Base-by-base conservation (phyloP, 2,113 vertebrate species). In the Rhinolophus ferrumequinum region DNA sequence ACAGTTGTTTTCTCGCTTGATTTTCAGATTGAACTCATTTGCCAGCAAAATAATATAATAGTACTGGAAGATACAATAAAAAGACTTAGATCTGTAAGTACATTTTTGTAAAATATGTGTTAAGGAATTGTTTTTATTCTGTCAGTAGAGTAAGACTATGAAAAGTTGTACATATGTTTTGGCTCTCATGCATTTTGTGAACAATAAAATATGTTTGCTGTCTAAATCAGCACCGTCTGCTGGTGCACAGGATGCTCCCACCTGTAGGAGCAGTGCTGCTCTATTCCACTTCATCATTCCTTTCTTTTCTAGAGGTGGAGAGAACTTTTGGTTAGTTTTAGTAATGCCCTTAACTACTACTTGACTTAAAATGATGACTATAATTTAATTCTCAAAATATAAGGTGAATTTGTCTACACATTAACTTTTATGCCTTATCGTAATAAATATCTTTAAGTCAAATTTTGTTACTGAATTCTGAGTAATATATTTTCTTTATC, bases 41-140 rank as follows among this genome's bases (percentile, higher is more conserved):
- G 92, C 69, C 97, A 98, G 79, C 97, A 98, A 97, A 98, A 97
- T 95, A 98, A 97, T 50, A 98, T 98, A 97, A 96, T 94, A 88
- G 95, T 97, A 58, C 96, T 99, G 96, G 97, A 98, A 96, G 76
- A 97, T 94, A 97, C 70, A 2, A 96, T 98, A 93, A 97, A 96
- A 97, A 97, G 92, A 67, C 96, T 98, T 82, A 98, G 92, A 98
- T 98, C 98, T 95, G 98, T 98, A 98, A 98, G 98, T 97, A n/a
- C 8, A 16, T 97, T 83, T 97, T 97, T 85, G 22, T 86, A 88
- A 77, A 92, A 56, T 93, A 66, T 28, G 2, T 93, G 35, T 93
- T 72, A 80, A 47, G 41, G 13, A 93, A 75, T 95, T 5, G 56
- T 58, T 87, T 90, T 77, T 90, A 77, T 84, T 90, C 52, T 58